phyloP scores from a whole-genome alignment of 2,797 vertebrate genomes.

The Pipistrellus pygmaeus region DNA sequence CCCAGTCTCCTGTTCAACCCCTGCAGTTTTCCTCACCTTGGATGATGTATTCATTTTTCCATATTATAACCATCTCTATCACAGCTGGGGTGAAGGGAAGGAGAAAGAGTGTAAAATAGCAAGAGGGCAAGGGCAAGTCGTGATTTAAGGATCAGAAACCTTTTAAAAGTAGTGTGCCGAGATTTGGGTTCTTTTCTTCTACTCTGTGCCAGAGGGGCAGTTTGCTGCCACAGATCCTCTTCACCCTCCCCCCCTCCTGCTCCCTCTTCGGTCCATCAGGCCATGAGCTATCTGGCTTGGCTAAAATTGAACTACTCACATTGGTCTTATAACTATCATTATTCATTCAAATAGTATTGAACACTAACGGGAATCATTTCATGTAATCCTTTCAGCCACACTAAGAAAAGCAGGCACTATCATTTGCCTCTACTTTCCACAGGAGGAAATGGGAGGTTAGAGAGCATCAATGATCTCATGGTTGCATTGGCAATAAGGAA shows the following conservation, averaged over 20 bases:
- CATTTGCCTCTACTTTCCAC: conserved; percentile 34
- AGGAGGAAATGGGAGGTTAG: conserved; percentile 47
- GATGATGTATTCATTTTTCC: conserved; percentile 72
- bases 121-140: conserved; percentile 40
- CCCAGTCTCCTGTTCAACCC: conserved; percentile 61
- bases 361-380: conserved; percentile 55
- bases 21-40: conserved; percentile 79
- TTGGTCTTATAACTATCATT: background rate
- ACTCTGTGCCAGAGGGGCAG: background rate
- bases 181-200: conserved; percentile 44
- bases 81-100: conserved; percentile 70
- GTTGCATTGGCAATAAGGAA: background rate
- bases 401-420: conserved; percentile 58
- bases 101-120: conserved; percentile 69
- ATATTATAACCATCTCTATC: conserved; percentile 76
- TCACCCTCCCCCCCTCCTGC: fast-evolving
- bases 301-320: background rate
- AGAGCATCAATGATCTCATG: conserved; percentile 45
- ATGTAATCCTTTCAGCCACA: conserved; percentile 51
- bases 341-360: conserved; percentile 60
- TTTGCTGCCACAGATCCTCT: background rate
- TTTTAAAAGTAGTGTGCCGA: conserved; percentile 62
- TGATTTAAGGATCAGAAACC: conserved; percentile 75
- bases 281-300: background rate
- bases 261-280: background rate